Base-by-base conservation (phyloP, 1,140 invertebrate species). In the Drosophila dunni region DNA sequence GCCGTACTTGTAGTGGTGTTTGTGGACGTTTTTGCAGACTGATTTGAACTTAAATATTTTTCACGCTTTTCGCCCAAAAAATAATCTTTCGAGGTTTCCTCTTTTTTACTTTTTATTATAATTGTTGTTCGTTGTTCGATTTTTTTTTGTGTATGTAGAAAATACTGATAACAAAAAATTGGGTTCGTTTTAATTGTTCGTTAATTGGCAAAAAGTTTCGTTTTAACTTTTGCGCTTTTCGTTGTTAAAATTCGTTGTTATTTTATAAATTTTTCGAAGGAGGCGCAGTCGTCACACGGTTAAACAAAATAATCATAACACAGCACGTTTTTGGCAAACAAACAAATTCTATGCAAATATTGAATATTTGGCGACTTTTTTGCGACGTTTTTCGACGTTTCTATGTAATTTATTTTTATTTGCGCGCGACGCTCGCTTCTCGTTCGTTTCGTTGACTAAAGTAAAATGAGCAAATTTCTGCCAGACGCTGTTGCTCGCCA, bases 401-500 rank as follows among this genome's bases (percentile, higher is more conserved):
- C 66, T 73, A 65, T 73, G 24, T 29, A 29, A 29, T 29, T 76
- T 62, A 48, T 51, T 40, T 34, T 64, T 48, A 57, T 46, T n/a
- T 44, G 75, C 56, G 80, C 83, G 83, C 83, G 83, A 40, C 79
- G 76, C 79, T 83, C 79, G 48, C 71, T 48, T 65, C 84, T 86
- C 84, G 83, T 86, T 86, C 83, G 83, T 83, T 86, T 88, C 83
- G 83, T 86, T 89, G 74, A 86, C 83, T 86, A 86, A 86, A 86
- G 65, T 86, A 78, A 83, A 86, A 77, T 86, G 83, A 86, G 78
- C 67, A 61, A 68, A 66, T 66, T 69, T 75, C 79, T 88, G 66
- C 61, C 68, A 42, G 42, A 24, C 54, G 65, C 48, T 62, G 48
- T 10, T 29, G n/a, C 34, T 38, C 33, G 13, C 13, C 46, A 45